Evolutionary conservation across 2,797 vertebrate species (phyloP).

Genomic region (Sebastiscus albofasciatus): DNA sequence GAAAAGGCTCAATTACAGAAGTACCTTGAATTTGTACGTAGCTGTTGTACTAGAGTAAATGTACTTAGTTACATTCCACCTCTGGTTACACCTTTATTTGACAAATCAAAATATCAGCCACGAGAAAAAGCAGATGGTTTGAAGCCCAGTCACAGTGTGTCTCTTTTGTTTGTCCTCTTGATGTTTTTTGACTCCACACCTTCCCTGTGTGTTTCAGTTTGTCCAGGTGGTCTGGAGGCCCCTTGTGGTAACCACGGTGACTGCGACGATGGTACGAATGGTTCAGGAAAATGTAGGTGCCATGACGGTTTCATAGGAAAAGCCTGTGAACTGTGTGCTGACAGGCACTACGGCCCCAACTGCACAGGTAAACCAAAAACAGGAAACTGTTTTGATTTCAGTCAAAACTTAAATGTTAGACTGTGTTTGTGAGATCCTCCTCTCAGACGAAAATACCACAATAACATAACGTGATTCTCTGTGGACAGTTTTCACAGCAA

Average conservation of each 20-base stretch:
- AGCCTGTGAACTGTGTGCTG: constrained; percentile 87
- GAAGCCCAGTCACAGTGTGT: neutral
- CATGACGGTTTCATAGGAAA: constrained; percentile 83
- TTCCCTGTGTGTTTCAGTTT: constrained; percentile 80
- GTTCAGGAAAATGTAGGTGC: constrained; percentile 85
- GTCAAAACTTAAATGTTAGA: neutral
- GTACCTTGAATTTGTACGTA: neutral
- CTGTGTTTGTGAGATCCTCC: neutral
- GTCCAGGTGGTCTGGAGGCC: constrained; percentile 88
- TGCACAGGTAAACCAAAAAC: constrained; percentile 85
- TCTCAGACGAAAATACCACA: neutral
- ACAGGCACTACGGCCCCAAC: constrained; percentile 83
- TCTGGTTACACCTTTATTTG: neutral
- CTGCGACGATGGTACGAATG: constrained; percentile 83
- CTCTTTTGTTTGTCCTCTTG: neutral
- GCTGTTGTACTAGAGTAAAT: neutral
- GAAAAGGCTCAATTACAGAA: neutral
- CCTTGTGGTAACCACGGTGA: constrained; percentile 85
- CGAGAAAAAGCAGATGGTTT: neutral
- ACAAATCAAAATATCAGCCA: neutral
- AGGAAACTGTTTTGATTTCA: neutral
- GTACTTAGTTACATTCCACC: neutral
- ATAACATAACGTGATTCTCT: neutral
- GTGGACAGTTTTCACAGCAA: neutral
- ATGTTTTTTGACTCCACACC: neutral